Evolutionary conservation across 2,888 invertebrate genomes (phyloP).

Genomic region (Hanleya hanleyi): DNA sequence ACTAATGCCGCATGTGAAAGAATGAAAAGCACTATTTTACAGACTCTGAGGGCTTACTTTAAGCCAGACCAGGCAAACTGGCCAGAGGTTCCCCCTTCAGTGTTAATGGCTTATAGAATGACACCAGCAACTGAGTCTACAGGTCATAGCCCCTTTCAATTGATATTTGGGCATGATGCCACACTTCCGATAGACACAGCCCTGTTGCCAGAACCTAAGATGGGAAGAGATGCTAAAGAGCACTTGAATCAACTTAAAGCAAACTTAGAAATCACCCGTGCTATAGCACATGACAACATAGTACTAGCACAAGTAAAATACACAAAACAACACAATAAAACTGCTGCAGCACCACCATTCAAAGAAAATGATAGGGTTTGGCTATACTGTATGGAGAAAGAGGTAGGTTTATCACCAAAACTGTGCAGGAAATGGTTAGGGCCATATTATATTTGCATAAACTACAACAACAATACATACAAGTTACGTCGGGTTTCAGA

Average conservation of each 20-base stretch:
- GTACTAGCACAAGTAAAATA: background rate
- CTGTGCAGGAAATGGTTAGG: no score
- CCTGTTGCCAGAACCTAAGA: background rate
- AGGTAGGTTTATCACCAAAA: no score
- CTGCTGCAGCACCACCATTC: no score
- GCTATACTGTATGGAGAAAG: no score
- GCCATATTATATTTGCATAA: no score
- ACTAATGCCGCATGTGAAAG: background rate
- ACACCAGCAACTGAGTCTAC: background rate
- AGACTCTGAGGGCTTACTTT: background rate
- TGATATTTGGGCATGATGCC: background rate
- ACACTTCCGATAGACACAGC: background rate
- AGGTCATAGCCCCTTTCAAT: background rate
- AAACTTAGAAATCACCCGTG: background rate
- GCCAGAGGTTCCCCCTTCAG: background rate
- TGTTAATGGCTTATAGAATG: background rate
- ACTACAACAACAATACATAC: no score
- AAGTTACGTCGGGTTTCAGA: no score
- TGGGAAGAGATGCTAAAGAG: background rate
- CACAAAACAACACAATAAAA: no score
- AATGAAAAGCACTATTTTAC: background rate
- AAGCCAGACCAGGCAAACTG: background rate
- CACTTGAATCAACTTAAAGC: background rate
- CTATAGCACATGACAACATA: background rate
- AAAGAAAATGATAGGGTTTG: no score